Evolutionary conservation across 2,113 vertebrate genomes (phyloP).

Genomic region (Chrysemys picta): DNA sequence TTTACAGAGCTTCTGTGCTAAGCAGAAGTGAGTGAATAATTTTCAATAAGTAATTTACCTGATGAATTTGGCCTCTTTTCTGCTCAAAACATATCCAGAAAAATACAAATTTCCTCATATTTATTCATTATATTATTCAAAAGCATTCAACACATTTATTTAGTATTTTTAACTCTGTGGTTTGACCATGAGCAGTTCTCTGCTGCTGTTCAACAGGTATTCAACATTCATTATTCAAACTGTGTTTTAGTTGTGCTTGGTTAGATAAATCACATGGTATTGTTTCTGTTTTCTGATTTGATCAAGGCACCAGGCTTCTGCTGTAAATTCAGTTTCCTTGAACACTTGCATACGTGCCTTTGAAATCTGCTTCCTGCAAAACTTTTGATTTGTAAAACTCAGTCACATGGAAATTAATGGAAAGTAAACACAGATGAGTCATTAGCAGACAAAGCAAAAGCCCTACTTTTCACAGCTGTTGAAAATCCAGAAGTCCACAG

Average conservation of each 20-base stretch:
- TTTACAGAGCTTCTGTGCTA: background rate
- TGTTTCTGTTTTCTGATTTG: background rate
- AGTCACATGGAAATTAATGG: background rate
- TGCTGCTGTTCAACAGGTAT: background rate
- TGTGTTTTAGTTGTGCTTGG: background rate
- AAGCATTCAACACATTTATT: background rate
- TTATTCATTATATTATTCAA: background rate
- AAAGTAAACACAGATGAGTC: background rate
- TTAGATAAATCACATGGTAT: background rate
- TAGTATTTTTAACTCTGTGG: background rate
- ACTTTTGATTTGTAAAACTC: background rate
- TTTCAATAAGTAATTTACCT: background rate
- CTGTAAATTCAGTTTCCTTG: background rate
- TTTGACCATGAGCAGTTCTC: background rate
- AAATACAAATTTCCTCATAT: background rate
- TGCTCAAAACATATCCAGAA: background rate
- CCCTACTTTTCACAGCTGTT: constrained; percentile 1
- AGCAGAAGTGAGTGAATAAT: background rate
- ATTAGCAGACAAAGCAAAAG: background rate
- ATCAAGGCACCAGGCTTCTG: background rate
- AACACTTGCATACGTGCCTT: constrained; percentile 24
- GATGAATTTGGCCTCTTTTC: background rate
- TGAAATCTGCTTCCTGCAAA: constrained; percentile 28
- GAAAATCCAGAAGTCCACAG: constrained; percentile 30
- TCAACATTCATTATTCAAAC: background rate